phyloP scores from a whole-genome alignment of 1,140 invertebrate species.

The Drosophila persimilis region DNA sequence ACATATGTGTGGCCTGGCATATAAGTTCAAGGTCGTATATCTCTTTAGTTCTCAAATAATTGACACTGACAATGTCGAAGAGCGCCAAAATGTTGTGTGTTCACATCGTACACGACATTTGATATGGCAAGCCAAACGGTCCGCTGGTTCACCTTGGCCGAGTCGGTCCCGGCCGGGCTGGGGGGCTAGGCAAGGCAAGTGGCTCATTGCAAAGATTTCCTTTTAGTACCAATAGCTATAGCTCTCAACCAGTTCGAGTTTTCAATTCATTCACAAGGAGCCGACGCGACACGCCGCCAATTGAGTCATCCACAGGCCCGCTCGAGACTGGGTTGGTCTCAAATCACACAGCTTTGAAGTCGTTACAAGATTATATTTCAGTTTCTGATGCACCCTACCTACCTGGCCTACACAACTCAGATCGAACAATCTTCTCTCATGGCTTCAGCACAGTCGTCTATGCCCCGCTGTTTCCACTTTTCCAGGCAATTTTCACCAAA shows the following conservation, averaged over 20 bases:
- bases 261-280: constrained; percentile 65
- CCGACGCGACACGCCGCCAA: constrained; percentile 38
- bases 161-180: constrained; percentile 17
- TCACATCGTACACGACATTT: constrained; percentile 60
- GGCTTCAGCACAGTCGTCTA: constrained; percentile 24
- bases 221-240: constrained; percentile 53
- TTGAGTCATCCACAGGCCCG: constrained; percentile 63
- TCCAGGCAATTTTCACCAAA: constrained; percentile 66
- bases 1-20: constrained; percentile 37
- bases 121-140: constrained; percentile 44
- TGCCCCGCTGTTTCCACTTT: constrained; percentile 21
- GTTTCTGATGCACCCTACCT: background rate
- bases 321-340: constrained; percentile 37
- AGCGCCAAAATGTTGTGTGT: constrained; percentile 55
- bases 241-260: constrained; percentile 45
- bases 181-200: constrained; percentile 62
- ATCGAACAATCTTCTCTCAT: background rate
- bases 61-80: constrained; percentile 58
- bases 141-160: constrained; percentile 67
- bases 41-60: constrained; percentile 41
- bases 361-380: constrained; percentile 34
- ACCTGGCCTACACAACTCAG: background rate
- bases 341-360: background rate
- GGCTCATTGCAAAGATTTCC: constrained; percentile 67
- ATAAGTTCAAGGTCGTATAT: constrained; percentile 65